Evolutionary conservation across 2,797 vertebrate species (phyloP), one percentile per base, ranked within the genome.

Genomic region (Allobates femoralis): DNA sequence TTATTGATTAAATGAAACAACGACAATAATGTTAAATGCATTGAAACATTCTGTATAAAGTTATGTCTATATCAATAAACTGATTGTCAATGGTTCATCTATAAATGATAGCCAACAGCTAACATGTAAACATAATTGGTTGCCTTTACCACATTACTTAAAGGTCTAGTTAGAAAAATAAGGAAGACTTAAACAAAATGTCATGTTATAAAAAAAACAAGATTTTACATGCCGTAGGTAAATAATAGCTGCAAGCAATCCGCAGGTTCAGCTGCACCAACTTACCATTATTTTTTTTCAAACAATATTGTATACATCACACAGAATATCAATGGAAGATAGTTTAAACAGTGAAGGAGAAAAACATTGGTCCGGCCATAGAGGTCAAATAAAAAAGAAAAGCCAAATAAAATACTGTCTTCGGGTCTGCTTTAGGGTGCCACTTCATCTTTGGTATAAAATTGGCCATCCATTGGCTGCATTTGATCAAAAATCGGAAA

Each of bases 381-480:
- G 94, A 94, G 95, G 95, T 97, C 94, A 96, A 97, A 96, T 94
- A 93, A 95, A 95, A 92, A 91, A 91, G 89, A 90, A 73, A 93
- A 91, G 93, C 93, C 93, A 93, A 91, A 85, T 92, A 92, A 91
- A 91, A 94, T 93, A 93, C 88, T 94, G 94, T 95, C 94, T 95
- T 95, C 95, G 95, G 95, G 93, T 95, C 96, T 95, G 96, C 91
- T 95, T 96, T 95, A 96, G 96, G 96, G 95, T 95, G 94, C 97
- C 95, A 96, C 96, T 97, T 98, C 95, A 96, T 99, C 98, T 99
- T 99, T 99, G 97, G 98, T 99, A 98, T 98, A 98, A 98, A 99
- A 98, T 97, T 96, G 96, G 97, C 97, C 96, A 94, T 96, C 96
- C 95, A 94, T 94, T 95, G 96, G 97, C 97, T 97, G 96, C 96